Percentiles rank a stretch among this genome's conserved stretches.
These are phyloP conservation scores for Lithosia quadra DNA, from an alignment of 2,888 invertebrate genomes.

Conservation along the genomic window DNA sequence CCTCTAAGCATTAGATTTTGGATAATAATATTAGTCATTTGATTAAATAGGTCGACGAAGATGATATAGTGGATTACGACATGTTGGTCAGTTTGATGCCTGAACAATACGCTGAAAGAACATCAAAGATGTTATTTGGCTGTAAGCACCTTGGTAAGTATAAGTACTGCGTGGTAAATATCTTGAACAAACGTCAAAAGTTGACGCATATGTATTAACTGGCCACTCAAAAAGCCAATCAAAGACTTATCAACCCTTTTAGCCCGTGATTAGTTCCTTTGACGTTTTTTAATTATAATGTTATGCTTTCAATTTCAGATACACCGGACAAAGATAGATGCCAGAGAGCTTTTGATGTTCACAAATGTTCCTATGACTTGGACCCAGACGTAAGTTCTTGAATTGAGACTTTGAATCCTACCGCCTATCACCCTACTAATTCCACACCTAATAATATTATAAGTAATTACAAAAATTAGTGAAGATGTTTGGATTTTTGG, in stretches of 20 bases:
- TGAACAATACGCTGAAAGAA: constrained; percentile 74
- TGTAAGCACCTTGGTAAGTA: constrained; percentile 77
- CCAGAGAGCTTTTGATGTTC: constrained; percentile 80
- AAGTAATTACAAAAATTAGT: too few relatives aligned
- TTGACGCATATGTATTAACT: too few relatives aligned
- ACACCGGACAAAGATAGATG: constrained; percentile 76
- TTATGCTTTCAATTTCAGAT: constrained; percentile 38
- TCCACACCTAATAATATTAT: too few relatives aligned
- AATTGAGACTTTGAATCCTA: too few relatives aligned
- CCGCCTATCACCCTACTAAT: too few relatives aligned
- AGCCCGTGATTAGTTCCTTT: too few relatives aligned
- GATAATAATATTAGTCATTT: neutral
- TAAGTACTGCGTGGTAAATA: too few relatives aligned
- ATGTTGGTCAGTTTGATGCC: constrained; percentile 82
- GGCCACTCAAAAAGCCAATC: too few relatives aligned
- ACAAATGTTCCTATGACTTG: constrained; percentile 78
- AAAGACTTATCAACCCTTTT: too few relatives aligned
- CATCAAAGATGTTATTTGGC: constrained; percentile 72
- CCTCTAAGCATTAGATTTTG: neutral
- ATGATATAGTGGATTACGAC: constrained; percentile 78
- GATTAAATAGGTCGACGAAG: constrained; percentile 74
- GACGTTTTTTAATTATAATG: neutral
- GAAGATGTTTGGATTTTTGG: too few relatives aligned
- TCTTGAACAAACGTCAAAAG: too few relatives aligned
- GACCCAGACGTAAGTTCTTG: constrained; percentile 79